Conservation (phyloP, 2,113 vertebrate genomes). For the Neopipo cinnamomea region DNA sequence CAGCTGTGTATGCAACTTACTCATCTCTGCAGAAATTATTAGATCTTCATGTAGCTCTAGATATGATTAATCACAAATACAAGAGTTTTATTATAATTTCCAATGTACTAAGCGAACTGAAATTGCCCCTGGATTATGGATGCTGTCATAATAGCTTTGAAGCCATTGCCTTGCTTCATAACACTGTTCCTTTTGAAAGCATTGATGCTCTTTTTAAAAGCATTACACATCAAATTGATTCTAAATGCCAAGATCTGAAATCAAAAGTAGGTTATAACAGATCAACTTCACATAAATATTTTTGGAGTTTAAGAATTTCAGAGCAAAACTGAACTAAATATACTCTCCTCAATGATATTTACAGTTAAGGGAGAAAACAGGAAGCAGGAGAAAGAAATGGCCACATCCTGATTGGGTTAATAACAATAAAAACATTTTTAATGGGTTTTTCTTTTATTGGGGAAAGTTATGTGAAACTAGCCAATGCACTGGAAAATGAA, state of each 20-base stretch:
- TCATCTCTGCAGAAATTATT: neutral
- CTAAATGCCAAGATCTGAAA: neutral
- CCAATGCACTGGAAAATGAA: neutral
- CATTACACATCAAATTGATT: neutral
- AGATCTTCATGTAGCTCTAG: neutral
- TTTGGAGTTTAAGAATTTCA: neutral
- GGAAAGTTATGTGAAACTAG: neutral
- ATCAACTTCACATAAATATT: neutral
- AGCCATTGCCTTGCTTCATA: neutral
- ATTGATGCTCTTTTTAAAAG: neutral
- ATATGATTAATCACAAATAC: neutral
- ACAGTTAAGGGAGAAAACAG: neutral
- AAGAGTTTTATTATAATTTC: neutral
- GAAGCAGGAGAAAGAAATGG: neutral
- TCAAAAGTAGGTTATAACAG: neutral
- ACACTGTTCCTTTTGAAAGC: neutral
- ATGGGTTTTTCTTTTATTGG: neutral
- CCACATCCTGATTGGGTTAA: neutral
- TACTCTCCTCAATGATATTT: neutral
- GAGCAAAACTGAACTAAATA: neutral
- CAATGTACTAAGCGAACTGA: neutral
- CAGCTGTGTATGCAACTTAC: neutral
- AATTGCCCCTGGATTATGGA: neutral
- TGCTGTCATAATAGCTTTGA: neutral
- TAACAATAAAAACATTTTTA: neutral